These are phyloP conservation scores for Rhagoletis pomonella DNA, from an alignment of 1,140 invertebrate genomes.

Conservation along the genomic window DNA sequence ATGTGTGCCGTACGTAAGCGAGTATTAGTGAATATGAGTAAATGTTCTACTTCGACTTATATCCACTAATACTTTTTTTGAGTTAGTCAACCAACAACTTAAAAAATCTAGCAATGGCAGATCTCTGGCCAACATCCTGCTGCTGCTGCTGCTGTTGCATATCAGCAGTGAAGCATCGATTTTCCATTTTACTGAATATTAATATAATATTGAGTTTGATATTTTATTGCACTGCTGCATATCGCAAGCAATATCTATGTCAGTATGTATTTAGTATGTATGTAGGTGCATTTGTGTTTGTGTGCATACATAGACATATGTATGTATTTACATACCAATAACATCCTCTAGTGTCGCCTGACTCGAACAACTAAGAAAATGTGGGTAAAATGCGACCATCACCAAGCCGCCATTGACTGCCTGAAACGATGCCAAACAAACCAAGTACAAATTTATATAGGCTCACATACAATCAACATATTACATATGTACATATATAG, in stretches of 20 bases:
- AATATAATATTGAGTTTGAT: slow-evolving; percentile 44
- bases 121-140: no score
- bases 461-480: slow-evolving; percentile 5
- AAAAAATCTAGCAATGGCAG: no score
- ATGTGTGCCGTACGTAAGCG: no score
- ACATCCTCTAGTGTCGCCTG: slow-evolving; percentile 86
- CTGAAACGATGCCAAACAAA: slow-evolving; percentile 59
- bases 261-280: background rate
- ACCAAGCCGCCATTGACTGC: slow-evolving; percentile 87
- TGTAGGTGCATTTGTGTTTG: background rate
- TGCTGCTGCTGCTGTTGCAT: background rate
- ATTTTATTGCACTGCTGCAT: slow-evolving; percentile 30
- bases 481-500: background rate
- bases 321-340: slow-evolving; percentile 77
- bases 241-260: background rate
- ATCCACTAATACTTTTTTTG: no score
- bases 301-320: background rate
- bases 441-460: background rate
- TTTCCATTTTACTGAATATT: slow-evolving; percentile 50
- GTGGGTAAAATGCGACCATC: slow-evolving; percentile 92
- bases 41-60: no score
- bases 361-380: slow-evolving; percentile 87
- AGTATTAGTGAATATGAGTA: no score
- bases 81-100: no score
- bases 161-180: slow-evolving; percentile 24